Evolutionary conservation across 2,888 invertebrate genomes (phyloP), one percentile per base, ranked within the genome.

Genomic region (Oscheius sp.): DNA sequence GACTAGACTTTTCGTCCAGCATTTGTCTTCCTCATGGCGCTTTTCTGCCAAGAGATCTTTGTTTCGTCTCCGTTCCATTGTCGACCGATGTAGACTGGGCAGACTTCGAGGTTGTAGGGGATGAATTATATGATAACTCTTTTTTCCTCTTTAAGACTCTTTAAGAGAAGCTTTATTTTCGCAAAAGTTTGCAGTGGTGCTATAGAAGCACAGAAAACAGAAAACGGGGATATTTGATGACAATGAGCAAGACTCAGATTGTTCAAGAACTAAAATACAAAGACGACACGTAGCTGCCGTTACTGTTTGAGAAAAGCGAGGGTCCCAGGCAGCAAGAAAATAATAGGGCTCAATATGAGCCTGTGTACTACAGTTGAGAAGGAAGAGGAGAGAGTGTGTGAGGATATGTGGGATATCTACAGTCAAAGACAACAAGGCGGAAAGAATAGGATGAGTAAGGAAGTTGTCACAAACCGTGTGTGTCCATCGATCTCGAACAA

Each of bases 391-490:
- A 47, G 47, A 63, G 29, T 47, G 48, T 32, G 33, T 47, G 21
- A 50, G 32, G 68, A 68, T 68, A 68, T 68, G 68, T 68, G 55
- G 53, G 68, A 68, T 68, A 68, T 68, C 68, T 68, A 68, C 50
- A 37, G 32, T 68, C 55, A 55, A 55, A 68, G 68, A 53, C 66
- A 53, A 68, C 11, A 47, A 63, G 63, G 63, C 42, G 42, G 42
- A 42, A 42, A 42, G 42, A 37, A 60, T 48, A 11, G 21, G n/a
- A 63, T 7, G 62, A 29, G n/a, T 11, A 42, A 42, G 47, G 63
- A n/a, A 9, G 3, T 3, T 53, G n/a, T 53, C 53, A 53, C n/a
- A 21, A 53, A 53, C 53, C n/a, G 29, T 4, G 47, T 62, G 42
- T n/a, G 63, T 29, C 13, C n/a, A 50, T 48, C 21, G 48, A 11